Evolutionary conservation across 2,888 invertebrate genomes (phyloP).

Genomic region (Ophioninae sp.): DNA sequence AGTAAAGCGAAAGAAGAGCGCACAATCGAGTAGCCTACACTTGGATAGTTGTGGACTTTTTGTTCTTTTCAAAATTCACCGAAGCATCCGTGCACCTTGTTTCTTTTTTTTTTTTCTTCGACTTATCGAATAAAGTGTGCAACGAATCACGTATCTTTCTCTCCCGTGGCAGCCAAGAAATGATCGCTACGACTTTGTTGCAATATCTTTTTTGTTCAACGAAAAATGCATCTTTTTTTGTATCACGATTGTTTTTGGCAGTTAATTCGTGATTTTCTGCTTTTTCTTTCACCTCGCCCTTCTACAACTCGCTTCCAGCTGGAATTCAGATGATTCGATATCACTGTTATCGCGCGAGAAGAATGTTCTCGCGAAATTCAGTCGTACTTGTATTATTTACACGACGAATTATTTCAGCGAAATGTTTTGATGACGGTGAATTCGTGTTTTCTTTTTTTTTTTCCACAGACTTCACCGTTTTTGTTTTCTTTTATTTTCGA

Average conservation of each 20-base stretch:
- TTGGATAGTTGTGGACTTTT: conserved; percentile 50
- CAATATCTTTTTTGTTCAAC: conserved; percentile 12
- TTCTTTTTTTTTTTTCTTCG: not conserved
- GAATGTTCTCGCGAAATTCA: conserved; percentile 29
- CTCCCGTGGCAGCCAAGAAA: conserved; percentile 24
- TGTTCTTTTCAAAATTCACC: conserved; percentile 49
- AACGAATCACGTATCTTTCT: not conserved
- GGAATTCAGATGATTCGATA: conserved; percentile 16
- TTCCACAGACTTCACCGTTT: not conserved
- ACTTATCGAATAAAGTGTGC: not conserved
- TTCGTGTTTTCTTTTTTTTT: conserved; percentile 8
- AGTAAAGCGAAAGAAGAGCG: conserved; percentile 33
- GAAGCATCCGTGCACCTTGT: conserved; percentile 7
- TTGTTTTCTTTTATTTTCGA: conserved; percentile 38
- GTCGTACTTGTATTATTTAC: conserved; percentile 50
- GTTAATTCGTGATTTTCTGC: conserved; percentile 12
- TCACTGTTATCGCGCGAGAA: not conserved
- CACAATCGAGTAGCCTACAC: conserved; percentile 44
- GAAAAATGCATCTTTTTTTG: conserved; percentile 49
- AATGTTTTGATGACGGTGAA: conserved; percentile 14
- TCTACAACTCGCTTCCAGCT: not conserved
- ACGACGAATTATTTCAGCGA: not conserved
- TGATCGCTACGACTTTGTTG: conserved; percentile 18
- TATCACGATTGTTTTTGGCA: conserved; percentile 65
- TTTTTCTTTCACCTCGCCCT: conserved; percentile 14